phyloP scores from a whole-genome alignment of 2,888 invertebrate species.

The Campoplex capitator region DNA sequence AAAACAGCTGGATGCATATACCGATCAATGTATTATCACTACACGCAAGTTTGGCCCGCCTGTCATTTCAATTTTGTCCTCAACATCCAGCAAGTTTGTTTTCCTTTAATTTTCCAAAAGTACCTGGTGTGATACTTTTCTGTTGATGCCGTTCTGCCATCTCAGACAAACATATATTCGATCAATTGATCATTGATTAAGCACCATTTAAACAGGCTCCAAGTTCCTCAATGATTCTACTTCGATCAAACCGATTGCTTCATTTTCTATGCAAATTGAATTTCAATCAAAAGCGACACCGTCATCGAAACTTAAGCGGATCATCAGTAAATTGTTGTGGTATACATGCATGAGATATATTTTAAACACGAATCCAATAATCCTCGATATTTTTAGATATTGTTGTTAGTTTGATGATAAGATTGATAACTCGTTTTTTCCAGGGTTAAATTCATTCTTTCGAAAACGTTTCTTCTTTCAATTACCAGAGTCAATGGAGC shows the following conservation, averaged over 20 bases:
- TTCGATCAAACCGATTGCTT: conserved; percentile 2
- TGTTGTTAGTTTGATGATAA: not conserved
- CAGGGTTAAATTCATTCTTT: not conserved
- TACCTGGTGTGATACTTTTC: not conserved
- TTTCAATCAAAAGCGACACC: not conserved
- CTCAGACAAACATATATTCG: not conserved
- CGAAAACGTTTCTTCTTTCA: not conserved
- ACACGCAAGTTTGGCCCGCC: too few species aligned
- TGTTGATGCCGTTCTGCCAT: not conserved
- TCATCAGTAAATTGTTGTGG: not conserved
- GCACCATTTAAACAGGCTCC: not conserved
- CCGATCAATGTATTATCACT: not conserved
- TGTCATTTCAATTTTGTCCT: not conserved
- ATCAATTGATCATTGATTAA: conserved; percentile 3
- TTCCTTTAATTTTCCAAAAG: not conserved
- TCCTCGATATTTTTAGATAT: not conserved
- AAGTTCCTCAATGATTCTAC: not conserved
- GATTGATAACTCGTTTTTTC: not conserved
- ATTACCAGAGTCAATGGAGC: conserved; percentile 28
- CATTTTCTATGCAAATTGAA: conserved; percentile 13
- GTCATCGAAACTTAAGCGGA: not conserved
- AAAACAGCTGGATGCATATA: not conserved
- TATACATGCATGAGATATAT: not conserved
- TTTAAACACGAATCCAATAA: not conserved
- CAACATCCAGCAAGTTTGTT: not conserved